Conservation (phyloP, 2,797 vertebrate species). For the Melanotaenia pygmaea region DNA sequence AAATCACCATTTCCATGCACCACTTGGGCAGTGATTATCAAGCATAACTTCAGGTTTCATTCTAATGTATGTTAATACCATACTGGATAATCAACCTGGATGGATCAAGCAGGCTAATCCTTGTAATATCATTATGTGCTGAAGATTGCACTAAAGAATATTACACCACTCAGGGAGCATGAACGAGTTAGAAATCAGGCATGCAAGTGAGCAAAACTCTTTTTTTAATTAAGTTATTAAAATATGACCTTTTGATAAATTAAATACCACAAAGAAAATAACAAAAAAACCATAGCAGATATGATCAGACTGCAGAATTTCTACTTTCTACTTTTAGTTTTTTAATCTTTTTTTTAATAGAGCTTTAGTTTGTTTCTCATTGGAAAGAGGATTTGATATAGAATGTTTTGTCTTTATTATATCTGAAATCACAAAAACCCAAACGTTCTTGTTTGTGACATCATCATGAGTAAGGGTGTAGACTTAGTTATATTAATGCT, state of each 20-base stretch:
- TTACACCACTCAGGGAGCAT: constrained; percentile 23
- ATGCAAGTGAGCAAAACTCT: not conserved
- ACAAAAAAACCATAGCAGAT: too few relatives aligned
- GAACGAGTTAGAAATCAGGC: constrained; percentile 2
- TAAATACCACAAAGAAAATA: too few relatives aligned
- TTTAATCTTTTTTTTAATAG: too few relatives aligned
- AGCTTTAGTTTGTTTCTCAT: too few relatives aligned
- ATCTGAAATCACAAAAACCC: too few relatives aligned
- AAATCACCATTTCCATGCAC: constrained; percentile 5
- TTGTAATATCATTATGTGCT: constrained; percentile 45
- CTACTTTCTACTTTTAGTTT: too few relatives aligned
- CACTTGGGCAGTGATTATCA: not conserved
- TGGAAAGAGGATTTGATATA: too few relatives aligned
- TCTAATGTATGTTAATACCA: constrained; percentile 32
- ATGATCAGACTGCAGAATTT: too few relatives aligned
- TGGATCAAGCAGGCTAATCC: constrained; percentile 52
- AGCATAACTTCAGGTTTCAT: constrained; percentile 1
- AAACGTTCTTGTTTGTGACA: too few relatives aligned
- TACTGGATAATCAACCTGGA: constrained; percentile 35
- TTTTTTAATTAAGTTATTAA: not conserved
- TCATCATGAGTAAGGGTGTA: too few relatives aligned
- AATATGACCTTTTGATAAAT: not conserved
- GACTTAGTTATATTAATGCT: too few relatives aligned
- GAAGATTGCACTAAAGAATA: constrained; percentile 30
- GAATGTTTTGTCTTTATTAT: too few relatives aligned